phyloP scores from a whole-genome alignment of 2,888 invertebrate species.

The Eupsilia transversa region DNA sequence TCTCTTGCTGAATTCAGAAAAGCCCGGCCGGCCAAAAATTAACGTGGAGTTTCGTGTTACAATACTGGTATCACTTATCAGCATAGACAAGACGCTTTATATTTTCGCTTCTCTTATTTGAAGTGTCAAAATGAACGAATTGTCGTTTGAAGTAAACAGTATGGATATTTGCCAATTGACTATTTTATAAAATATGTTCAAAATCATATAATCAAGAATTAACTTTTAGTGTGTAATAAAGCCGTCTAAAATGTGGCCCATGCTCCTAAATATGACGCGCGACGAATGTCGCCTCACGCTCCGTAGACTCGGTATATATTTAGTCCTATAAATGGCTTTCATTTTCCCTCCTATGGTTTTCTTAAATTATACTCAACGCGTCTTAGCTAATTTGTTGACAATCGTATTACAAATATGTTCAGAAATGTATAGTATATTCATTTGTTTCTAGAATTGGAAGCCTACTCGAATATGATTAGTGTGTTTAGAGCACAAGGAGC shows the following conservation, averaged over 20 bases:
- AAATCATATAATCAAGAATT: constrained; percentile 83
- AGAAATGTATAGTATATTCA: constrained; percentile 69
- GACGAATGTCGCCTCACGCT: constrained; percentile 97
- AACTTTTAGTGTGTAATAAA: constrained; percentile 78
- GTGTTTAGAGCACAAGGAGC: constrained; percentile 98
- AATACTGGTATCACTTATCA: constrained; percentile 67
- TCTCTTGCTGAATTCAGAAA: background rate
- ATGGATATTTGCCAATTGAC: constrained; percentile 90
- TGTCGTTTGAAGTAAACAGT: constrained; percentile 91
- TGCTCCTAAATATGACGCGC: constrained; percentile 95
- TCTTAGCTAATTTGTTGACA: constrained; percentile 71
- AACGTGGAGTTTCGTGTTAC: background rate
- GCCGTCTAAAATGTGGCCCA: constrained; percentile 91
- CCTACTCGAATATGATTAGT: constrained; percentile 96
- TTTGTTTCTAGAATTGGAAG: constrained; percentile 95
- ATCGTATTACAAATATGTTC: constrained; percentile 60
- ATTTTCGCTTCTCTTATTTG: constrained; percentile 72
- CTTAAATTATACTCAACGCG: constrained; percentile 76
- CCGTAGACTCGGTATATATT: constrained; percentile 95
- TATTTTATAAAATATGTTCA: constrained; percentile 87
- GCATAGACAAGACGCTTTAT: constrained; percentile 83
- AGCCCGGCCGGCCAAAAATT: background rate
- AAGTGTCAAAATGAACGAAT: constrained; percentile 90
- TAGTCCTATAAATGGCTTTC: constrained; percentile 88
- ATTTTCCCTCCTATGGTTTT: constrained; percentile 90